Evolutionary conservation across 2,888 invertebrate species (phyloP), one percentile per base, ranked within the genome.

Genomic region (Ophraella communa): DNA sequence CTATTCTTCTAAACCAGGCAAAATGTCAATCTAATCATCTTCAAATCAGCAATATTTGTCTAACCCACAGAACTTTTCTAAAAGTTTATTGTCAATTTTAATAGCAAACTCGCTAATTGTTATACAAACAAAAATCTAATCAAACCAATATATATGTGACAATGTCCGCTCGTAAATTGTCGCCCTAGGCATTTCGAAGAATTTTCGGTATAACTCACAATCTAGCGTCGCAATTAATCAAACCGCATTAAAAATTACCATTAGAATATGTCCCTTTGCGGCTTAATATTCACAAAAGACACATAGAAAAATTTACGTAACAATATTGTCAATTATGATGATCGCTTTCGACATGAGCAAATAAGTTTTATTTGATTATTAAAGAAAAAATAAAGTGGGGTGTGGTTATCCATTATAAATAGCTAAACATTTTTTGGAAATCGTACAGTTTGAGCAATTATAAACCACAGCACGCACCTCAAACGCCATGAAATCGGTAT

Each of bases 401-500:
- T 51, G 45, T 56, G 30, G 20, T 24, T 33, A 14, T 57, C 17
- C 7, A 18, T 21, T 59, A 59, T 59, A 59, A 59, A 59, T 59
- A 59, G 11, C 47, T 5, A 8, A 10, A 27, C 27, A 10, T 5
- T 23, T 14, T n/a, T 24, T 51, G 27, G 10, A 17, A 14, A 27
- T 14, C 7, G 17, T 17, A 51, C 27, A 51, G 49, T 51, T 27
- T 21, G 35, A 47, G 18, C 20, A 18, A 17, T 1, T 17, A 17
- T 5, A 21, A 42, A 4, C 4, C 7, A 45, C 10, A 47, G 33
- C 23, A 14, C 10, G 47, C 45, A 23, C 14, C 8, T 30, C 21
- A 27, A 18, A 27, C 11, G 51, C 35, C 24, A 59, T 59, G 59
- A 59, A 59, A 42, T 33, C 51, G 59, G 59, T 59, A 59, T 39